phyloP scores from a whole-genome alignment of 2,113 vertebrate genomes.

The Neolamprologus modestus region DNA sequence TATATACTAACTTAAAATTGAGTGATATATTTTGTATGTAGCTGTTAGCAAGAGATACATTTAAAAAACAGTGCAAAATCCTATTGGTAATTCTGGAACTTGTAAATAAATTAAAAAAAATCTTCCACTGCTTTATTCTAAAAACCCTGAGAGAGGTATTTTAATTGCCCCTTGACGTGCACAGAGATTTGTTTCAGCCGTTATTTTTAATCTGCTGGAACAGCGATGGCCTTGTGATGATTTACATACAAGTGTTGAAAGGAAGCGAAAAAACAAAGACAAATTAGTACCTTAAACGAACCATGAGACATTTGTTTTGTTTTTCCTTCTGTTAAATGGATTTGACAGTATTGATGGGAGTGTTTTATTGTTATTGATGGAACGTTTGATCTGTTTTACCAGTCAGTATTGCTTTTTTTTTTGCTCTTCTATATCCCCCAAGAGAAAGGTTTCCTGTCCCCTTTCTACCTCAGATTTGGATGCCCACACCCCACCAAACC shows the following conservation, averaged over 20 bases:
- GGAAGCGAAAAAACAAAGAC: neutral
- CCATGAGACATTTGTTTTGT: neutral
- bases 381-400: conserved; percentile 51
- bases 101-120: conserved; percentile 34
- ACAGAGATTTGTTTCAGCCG: conserved; percentile 1
- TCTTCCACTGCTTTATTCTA: conserved; percentile 14
- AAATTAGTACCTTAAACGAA: neutral
- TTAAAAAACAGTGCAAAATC: neutral
- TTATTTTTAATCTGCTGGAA: conserved; percentile 11
- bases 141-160: neutral
- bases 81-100: conserved; percentile 9
- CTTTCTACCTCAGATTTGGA: conserved; percentile 71
- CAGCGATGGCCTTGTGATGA: neutral
- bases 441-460: conserved; percentile 46
- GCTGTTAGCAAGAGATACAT: conserved; percentile 16
- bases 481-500: conserved; percentile 45
- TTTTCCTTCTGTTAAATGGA: conserved; percentile 33
- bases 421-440: conserved; percentile 24
- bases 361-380: conserved; percentile 54
- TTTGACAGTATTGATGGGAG: conserved; percentile 41
- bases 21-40: conserved; percentile 68
- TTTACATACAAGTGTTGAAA: neutral
- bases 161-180: neutral
- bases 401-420: conserved; percentile 24
- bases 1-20: conserved; percentile 38